Conservation (phyloP, 2,797 vertebrate species). For the Cygnus olor region DNA sequence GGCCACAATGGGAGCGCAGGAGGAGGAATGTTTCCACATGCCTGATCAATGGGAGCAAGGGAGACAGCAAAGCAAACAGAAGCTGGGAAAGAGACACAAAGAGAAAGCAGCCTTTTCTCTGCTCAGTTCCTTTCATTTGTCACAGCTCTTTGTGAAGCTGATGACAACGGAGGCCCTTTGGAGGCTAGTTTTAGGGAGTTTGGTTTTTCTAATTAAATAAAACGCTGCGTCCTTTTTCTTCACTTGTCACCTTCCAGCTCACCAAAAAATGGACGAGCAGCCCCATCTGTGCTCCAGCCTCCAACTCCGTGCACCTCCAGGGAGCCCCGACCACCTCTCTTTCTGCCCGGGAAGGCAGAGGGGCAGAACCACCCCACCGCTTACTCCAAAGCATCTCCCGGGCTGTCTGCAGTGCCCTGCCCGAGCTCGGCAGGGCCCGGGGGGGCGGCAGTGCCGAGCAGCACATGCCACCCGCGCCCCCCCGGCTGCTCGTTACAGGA, state of each 20-base stretch:
- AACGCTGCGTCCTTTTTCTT: conserved; percentile 50
- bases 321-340: background rate
- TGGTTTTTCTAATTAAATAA: conserved; percentile 72
- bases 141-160: conserved; percentile 79
- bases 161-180: conserved; percentile 75
- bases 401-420: fast-evolving
- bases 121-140: conserved; percentile 83
- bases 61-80: conserved; percentile 87
- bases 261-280: background rate
- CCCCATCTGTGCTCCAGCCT: conserved; percentile 18
- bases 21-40: conserved; percentile 98
- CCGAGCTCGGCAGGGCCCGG: fast-evolving
- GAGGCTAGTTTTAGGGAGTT: conserved; percentile 78
- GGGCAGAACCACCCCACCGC: background rate
- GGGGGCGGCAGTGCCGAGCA: background rate
- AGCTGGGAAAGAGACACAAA: conserved; percentile 85
- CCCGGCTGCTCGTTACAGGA: background rate
- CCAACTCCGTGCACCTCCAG: fast-evolving
- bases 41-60: conserved; percentile 94
- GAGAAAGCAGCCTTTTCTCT: conserved; percentile 79
- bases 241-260: conserved; percentile 61
- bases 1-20: conserved; percentile 91
- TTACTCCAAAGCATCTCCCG: background rate
- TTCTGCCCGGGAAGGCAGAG: background rate
- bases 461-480: background rate